A percentile compares a stretch with the other conserved stretches of the same genome.
These are phyloP conservation scores for Nemoura dubitans DNA, from an alignment of 2,888 invertebrate species.

Conservation along the genomic window DNA sequence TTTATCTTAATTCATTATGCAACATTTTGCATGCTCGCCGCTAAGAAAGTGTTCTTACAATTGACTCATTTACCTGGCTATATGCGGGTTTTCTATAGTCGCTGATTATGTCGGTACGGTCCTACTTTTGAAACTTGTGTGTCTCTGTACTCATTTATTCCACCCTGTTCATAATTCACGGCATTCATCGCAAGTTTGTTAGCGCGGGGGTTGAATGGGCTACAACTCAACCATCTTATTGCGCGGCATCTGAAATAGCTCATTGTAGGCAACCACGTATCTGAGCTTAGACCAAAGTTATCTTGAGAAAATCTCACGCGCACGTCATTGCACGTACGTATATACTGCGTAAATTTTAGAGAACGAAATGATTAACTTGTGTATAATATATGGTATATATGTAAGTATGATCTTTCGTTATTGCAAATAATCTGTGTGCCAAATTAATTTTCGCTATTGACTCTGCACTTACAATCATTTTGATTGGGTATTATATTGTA, in stretches of 20 bases:
- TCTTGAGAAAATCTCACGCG: not conserved
- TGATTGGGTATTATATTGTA: too few species aligned
- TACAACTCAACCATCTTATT: not conserved
- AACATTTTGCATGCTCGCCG: conserved; percentile 25
- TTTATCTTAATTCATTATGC: conserved; percentile 20
- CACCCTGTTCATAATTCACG: not conserved
- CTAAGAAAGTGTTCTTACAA: conserved; percentile 22
- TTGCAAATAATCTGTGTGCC: too few species aligned
- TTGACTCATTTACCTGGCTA: conserved; percentile 23
- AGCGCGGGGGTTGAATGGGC: not conserved
- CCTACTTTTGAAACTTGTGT: not conserved
- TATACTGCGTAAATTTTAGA: too few species aligned
- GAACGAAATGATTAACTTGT: too few species aligned
- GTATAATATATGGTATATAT: too few species aligned
- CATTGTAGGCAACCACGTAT: not conserved
- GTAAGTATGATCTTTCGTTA: too few species aligned
- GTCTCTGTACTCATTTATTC: conserved; percentile 3
- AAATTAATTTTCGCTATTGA: too few species aligned
- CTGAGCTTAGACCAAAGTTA: not conserved
- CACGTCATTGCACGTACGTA: too few species aligned
- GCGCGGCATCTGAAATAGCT: not conserved
- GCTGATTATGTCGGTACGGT: not conserved
- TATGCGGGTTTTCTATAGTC: conserved; percentile 17
- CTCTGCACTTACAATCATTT: too few species aligned
- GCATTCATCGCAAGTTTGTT: not conserved